Evolutionary conservation across 2,888 invertebrate genomes (phyloP), one percentile per base, ranked within the genome.

Genomic region (Heliconius ismenius): DNA sequence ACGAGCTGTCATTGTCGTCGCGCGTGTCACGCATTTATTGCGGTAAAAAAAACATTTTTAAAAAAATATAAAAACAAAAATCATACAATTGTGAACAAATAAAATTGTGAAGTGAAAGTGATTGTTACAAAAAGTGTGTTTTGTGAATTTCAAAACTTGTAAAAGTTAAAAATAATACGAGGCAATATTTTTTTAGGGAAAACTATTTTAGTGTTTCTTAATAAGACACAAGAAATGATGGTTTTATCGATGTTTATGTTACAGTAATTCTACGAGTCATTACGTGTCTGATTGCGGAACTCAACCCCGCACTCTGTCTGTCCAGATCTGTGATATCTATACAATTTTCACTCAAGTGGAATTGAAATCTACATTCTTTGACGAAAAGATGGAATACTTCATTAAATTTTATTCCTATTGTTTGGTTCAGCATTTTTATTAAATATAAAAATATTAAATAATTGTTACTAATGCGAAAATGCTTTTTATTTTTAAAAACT

Each of bases 1-100:
- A 90, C 85, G 84, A 87, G 86, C 89, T 89, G 91, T 92, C 92
- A 93, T 90, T 91, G 89, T 91, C 87, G 88, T 84, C 87, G 89
- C 87, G 87, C 85, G 87, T 90, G 84, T 90, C 88, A 87, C 75
- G 72, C 79, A 78, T 83, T 82, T 81, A 78, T 78, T 78, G 74
- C 73, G 83, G 81, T 83, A 79, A 79, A 77, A 74, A 64, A 39
- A 32, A 62, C 10, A 32, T 70, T 64, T 81, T 84, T 83, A 81
- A 83, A 83, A 82, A 80, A 78, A 73, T 63, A 75, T 49, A 73
- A 78, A 79, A 79, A 81, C 79, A 76, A 67, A 65, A 39, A 32
- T 58, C 81, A 84, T 83, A 81, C n/a, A n/a, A n/a, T n/a, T n/a
- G n/a, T n/a, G n/a, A 83, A 83, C 82, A 80, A 78, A 73, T 60